These are phyloP conservation scores for Galbula dea DNA, from an alignment of 2,113 vertebrate genomes.

Conservation along the genomic window DNA sequence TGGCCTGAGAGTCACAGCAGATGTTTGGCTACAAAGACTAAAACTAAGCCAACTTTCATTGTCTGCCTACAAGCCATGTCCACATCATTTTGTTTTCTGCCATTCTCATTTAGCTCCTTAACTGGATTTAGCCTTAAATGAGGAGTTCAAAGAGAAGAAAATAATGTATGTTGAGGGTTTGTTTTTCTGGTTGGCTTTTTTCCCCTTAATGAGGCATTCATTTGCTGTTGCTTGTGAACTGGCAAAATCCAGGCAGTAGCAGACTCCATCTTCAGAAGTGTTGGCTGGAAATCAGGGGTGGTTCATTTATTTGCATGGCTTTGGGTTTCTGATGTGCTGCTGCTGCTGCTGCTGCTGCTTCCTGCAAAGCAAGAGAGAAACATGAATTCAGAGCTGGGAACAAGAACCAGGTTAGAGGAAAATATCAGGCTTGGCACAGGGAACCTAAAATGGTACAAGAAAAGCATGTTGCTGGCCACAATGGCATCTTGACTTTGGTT, in stretches of 20 bases:
- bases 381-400: background rate
- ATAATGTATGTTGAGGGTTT: background rate
- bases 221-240: background rate
- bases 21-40: background rate
- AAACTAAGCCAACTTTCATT: background rate
- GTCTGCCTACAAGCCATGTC: background rate
- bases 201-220: background rate
- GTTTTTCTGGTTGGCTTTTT: background rate
- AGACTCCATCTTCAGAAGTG: background rate
- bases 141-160: background rate
- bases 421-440: background rate
- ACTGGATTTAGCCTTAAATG: background rate
- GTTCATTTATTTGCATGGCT: background rate
- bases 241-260: background rate
- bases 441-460: background rate
- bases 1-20: background rate
- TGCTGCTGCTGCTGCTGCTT: background rate
- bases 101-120: background rate
- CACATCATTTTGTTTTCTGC: background rate
- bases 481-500: too few relatives aligned
- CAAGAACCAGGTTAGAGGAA: background rate
- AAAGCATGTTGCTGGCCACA: background rate
- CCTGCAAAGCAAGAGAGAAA: background rate
- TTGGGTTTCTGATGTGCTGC: background rate
- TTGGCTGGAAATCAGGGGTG: background rate